Conservation (phyloP, 2,113 vertebrate genomes). For the Nothobranchius furzeri region DNA sequence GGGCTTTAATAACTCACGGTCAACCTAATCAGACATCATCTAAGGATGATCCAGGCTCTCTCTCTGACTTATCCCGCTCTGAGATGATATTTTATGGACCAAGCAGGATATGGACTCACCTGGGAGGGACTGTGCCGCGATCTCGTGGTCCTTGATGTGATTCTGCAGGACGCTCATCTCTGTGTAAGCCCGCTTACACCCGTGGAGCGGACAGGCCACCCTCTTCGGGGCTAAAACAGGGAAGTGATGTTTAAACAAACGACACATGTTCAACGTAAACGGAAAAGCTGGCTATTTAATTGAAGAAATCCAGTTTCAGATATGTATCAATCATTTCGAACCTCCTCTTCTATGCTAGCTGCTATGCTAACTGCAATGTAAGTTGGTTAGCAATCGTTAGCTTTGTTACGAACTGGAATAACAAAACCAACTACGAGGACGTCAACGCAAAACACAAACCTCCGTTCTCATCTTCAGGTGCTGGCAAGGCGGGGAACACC, state of each 20-base stretch:
- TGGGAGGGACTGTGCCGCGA: slow-evolving; percentile 68
- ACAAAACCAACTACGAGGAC: accelerated
- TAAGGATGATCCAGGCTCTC: too few species aligned
- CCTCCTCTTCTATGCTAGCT: too few species aligned
- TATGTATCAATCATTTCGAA: too few species aligned
- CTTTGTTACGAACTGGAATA: neutral
- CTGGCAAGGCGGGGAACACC: neutral
- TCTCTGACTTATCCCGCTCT: too few species aligned
- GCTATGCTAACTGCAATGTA: too few species aligned
- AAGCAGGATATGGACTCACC: slow-evolving; percentile 51
- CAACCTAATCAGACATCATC: too few species aligned
- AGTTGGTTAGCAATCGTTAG: neutral
- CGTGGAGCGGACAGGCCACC: slow-evolving; percentile 63
- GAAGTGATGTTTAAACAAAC: too few species aligned
- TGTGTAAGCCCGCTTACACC: slow-evolving; percentile 73
- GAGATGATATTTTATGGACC: too few species aligned
- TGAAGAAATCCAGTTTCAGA: too few species aligned
- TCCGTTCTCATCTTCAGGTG: slow-evolving; percentile 4
- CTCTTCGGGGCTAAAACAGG: slow-evolving; percentile 40
- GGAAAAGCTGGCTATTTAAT: neutral
- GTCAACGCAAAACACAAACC: slow-evolving; percentile 22
- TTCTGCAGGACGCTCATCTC: slow-evolving; percentile 46
- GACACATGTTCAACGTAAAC: neutral
- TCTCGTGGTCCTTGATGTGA: slow-evolving; percentile 73
- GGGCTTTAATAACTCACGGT: too few species aligned